Conservation (phyloP, 2,113 vertebrate species). For the Corythornis vintsioides region DNA sequence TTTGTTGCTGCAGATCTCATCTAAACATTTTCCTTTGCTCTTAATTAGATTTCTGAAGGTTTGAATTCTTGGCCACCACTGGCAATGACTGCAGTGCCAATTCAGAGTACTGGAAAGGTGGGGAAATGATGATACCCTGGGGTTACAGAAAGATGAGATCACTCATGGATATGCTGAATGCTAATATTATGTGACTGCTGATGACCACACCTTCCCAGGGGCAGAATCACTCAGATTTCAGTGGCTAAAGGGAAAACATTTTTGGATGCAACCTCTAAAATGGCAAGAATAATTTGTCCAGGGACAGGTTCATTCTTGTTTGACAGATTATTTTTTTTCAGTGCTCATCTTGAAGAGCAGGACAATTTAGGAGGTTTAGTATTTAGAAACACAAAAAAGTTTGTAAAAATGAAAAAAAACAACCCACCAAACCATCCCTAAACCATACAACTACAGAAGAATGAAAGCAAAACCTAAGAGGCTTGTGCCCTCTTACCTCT, state of each 20-base stretch:
- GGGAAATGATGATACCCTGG: conserved; percentile 25
- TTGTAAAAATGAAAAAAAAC: background rate
- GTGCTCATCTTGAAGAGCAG: background rate
- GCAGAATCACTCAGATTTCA: conserved; percentile 25
- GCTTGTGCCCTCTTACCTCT: background rate
- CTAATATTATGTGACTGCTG: conserved; percentile 11
- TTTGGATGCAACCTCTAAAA: conserved; percentile 4
- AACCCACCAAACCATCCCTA: background rate
- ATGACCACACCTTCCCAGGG: conserved; percentile 53
- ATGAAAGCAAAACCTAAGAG: background rate
- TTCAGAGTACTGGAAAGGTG: background rate
- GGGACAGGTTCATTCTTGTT: conserved; percentile 3
- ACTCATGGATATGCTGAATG: conserved; percentile 8
- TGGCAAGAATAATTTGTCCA: conserved; percentile 28
- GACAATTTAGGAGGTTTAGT: background rate
- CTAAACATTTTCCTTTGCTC: background rate
- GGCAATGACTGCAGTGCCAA: background rate
- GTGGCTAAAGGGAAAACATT: background rate
- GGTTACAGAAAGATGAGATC: conserved; percentile 27
- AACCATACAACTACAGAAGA: background rate
- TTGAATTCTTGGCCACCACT: background rate
- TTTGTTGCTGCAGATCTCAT: background rate
- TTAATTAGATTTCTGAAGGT: background rate
- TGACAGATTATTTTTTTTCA: background rate
- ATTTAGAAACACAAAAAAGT: background rate